These are phyloP conservation scores for Chaetodon auriga DNA, from an alignment of 2,113 vertebrate genomes.

Conservation along the genomic window DNA sequence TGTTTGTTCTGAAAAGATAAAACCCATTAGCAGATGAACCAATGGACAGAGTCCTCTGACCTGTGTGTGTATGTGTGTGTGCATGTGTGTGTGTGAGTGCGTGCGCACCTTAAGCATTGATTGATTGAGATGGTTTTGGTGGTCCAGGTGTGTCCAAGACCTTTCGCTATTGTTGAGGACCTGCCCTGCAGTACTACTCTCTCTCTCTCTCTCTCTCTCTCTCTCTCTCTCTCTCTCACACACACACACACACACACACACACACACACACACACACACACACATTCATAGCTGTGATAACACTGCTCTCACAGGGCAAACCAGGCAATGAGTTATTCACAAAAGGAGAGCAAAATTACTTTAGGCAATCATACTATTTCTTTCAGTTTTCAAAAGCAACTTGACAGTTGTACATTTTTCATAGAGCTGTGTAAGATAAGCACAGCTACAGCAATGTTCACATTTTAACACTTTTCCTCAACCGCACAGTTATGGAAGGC, in stretches of 20 bases:
- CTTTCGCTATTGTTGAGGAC: conserved; percentile 27
- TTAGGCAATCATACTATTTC: conserved; percentile 1
- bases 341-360: conserved; percentile 7
- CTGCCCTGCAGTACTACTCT: conserved; percentile 20
- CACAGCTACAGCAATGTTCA: background rate
- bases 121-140: conserved; percentile 50
- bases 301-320: background rate
- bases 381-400: conserved; percentile 6
- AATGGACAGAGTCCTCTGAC: conserved; percentile 13
- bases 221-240: no score
- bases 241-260: conserved; percentile 23
- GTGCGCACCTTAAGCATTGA: conserved; percentile 25
- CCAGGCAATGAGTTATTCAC: conserved; percentile 7
- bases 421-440: background rate
- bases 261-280: conserved; percentile 17
- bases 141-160: conserved; percentile 46
- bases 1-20: conserved; percentile 47
- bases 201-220: no score
- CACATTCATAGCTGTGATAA: background rate
- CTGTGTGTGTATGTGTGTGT: conserved; percentile 20
- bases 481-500: background rate
- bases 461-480: background rate
- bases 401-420: conserved; percentile 23
- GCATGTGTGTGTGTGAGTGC: conserved; percentile 11
- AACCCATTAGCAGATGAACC: conserved; percentile 45